phyloP scores from a whole-genome alignment of 1,140 invertebrate species.

The Maniola jurtina region DNA sequence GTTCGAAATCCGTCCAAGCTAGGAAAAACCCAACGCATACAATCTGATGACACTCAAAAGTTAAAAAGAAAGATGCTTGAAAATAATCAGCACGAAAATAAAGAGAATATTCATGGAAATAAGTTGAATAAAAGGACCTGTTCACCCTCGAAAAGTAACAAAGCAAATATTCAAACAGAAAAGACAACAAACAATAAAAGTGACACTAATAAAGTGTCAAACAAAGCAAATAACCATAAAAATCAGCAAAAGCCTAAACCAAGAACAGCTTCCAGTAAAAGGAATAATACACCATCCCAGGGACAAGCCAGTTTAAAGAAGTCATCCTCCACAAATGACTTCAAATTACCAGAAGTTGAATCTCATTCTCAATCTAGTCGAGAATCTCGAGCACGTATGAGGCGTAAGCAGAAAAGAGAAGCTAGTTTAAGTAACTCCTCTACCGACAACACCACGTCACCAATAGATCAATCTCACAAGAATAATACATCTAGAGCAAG shows the following conservation, averaged over 20 bases:
- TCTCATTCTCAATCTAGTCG: no score
- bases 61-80: constrained; percentile 2
- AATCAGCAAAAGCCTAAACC: not conserved
- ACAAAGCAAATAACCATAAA: not conserved
- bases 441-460: not conserved
- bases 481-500: constrained; percentile 27
- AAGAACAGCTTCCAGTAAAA: not conserved
- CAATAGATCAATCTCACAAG: not conserved
- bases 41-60: constrained; percentile 17
- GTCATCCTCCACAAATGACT: no score
- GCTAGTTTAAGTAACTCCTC: not conserved
- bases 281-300: not conserved
- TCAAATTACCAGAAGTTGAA: no score
- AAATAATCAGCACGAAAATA: not conserved
- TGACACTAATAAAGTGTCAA: not conserved
- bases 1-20: constrained; percentile 24
- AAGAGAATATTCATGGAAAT: constrained; percentile 6
- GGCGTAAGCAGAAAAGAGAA: constrained; percentile 7
- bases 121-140: constrained; percentile 5
- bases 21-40: constrained; percentile 19
- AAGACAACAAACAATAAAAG: not conserved
- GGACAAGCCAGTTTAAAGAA: not conserved
- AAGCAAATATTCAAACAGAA: not conserved
- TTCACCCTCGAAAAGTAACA: not conserved
- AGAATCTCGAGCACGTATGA: constrained; percentile 20